These are phyloP conservation scores for Hemiprocne comata DNA, from an alignment of 2,113 vertebrate genomes.

Conservation along the genomic window DNA sequence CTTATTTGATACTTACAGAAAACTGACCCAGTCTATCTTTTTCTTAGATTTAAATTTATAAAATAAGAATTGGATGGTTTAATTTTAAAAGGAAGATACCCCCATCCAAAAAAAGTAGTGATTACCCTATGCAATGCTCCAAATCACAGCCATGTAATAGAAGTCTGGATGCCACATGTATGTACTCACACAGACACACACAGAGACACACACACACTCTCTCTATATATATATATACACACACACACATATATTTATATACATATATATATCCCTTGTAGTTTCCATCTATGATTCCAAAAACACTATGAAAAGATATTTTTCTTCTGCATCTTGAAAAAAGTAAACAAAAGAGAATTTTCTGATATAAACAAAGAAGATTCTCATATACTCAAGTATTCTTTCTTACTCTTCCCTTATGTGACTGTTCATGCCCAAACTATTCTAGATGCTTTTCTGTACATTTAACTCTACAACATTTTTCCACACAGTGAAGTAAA, in stretches of 20 bases:
- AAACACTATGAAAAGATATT: background rate
- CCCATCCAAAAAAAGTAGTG: accelerated
- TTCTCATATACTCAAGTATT: background rate
- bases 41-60: background rate
- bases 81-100: background rate
- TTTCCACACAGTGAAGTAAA: background rate
- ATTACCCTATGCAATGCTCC: background rate
- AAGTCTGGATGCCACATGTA: background rate
- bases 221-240: too few relatives aligned
- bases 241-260: background rate
- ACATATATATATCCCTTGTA: background rate
- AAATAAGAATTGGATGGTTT: background rate
- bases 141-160: background rate
- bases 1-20: background rate
- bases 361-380: background rate
- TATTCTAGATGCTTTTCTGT: background rate
- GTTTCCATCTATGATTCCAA: background rate
- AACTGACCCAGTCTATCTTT: background rate
- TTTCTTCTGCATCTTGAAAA: background rate
- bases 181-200: background rate
- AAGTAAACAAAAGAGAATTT: background rate
- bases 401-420: background rate
- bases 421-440: background rate
- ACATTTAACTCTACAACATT: background rate
- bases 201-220: accelerated